Evolutionary conservation across 2,888 invertebrate species (phyloP), one percentile per base, ranked within the genome.

Genomic region (Sisyra terminalis): DNA sequence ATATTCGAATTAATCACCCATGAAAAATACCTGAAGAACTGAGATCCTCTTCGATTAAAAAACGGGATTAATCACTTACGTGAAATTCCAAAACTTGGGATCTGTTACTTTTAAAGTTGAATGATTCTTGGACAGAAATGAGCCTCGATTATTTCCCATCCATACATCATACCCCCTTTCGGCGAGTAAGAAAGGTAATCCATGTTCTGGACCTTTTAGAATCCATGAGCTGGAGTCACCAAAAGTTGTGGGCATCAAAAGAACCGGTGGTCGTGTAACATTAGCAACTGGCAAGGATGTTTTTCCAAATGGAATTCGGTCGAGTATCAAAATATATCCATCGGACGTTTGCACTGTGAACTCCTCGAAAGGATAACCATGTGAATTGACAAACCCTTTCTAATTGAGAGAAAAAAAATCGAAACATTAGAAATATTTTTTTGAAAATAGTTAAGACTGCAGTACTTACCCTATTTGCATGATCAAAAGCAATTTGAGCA

Each of bases 121-220:
- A 51, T 84, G 82, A 3, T 55, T 61, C 10, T 69, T 65, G 1
- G 75, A 72, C 54, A 78, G 80, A 24, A 63, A 66, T 53, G 77
- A 85, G 6, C 88, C 89, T 5, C 89, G 71, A n/a, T 72, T 71
- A 55, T 88, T 89, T 0, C 82, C 79, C 63, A 89, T 62, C 88
- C 88, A 90, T 0, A 82, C 79, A 47, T 82, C 82, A 50, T 71
- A 82, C 10, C 78, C 78, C 50, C 65, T 63, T 50, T 82, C 78
- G 2, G 76, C 73, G 3, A 82, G 58, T n/a, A 70, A 53, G 51
- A 57, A 66, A 1, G 55, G 64, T 10, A 85, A 63, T 32, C 71
- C 73, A 46, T 67, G 67, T 34, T 73, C 68, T 1, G 78, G 78
- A 0, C 79, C 78, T 61, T 80, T 75, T 42, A 82, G 58, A 2